Evolutionary conservation across 2,888 invertebrate species (phyloP).

Genomic region (Volucella bombylans): DNA sequence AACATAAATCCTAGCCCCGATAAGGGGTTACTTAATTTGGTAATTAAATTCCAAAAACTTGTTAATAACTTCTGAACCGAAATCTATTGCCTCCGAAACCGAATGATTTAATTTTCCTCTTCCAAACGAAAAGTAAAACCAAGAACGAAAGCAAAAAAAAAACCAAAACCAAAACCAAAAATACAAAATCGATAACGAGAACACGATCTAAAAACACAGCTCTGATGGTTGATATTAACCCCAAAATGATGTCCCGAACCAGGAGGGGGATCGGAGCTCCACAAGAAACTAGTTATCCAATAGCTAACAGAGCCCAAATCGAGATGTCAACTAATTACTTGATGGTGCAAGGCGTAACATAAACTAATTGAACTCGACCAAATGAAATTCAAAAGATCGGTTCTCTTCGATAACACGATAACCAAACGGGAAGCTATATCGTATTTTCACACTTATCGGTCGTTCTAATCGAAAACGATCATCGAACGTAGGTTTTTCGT

Average conservation of each 20-base stretch:
- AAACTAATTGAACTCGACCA: slow-evolving; percentile 72
- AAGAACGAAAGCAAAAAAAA: too few species aligned
- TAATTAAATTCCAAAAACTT: slow-evolving; percentile 68
- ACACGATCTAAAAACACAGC: slow-evolving; percentile 20
- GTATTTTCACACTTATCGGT: slow-evolving; percentile 73
- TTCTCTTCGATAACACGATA: slow-evolving; percentile 45
- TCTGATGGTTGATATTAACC: slow-evolving; percentile 49
- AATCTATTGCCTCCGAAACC: slow-evolving; percentile 27
- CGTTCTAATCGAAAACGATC: slow-evolving; percentile 69
- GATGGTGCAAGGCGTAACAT: slow-evolving; percentile 68
- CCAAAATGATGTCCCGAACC: slow-evolving; percentile 44
- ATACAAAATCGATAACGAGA: not conserved
- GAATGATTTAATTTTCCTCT: slow-evolving; percentile 66
- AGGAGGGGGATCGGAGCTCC: not conserved
- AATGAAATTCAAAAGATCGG: slow-evolving; percentile 67
- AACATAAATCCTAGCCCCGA: slow-evolving; percentile 54
- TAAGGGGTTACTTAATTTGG: slow-evolving; percentile 66
- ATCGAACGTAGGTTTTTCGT: slow-evolving; percentile 54
- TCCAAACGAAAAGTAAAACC: slow-evolving; percentile 16
- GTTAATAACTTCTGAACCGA: slow-evolving; percentile 62
- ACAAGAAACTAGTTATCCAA: slow-evolving; percentile 60
- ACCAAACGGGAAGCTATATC: slow-evolving; percentile 65
- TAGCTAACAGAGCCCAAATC: slow-evolving; percentile 37
- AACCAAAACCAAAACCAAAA: slow-evolving; percentile 29
- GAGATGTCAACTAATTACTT: slow-evolving; percentile 73